Percentiles rank a stretch among this genome's conserved stretches.
These are phyloP conservation scores for Lepidurus packardi DNA, from an alignment of 1,140 invertebrate species.

Conservation along the genomic window DNA sequence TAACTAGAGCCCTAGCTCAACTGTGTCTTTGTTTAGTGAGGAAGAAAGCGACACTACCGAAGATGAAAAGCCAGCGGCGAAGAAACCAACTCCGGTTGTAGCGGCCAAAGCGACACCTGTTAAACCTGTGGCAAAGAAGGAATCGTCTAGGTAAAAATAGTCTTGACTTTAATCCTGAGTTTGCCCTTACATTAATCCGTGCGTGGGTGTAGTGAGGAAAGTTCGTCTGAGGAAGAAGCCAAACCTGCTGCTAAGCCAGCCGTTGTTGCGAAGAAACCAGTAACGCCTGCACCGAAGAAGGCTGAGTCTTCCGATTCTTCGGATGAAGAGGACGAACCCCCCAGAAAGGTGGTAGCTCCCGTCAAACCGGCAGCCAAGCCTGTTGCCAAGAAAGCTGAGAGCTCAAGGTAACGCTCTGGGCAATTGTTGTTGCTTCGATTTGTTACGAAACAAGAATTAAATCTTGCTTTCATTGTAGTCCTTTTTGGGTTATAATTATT, in stretches of 20 bases:
- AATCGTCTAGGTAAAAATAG: conserved; percentile 28
- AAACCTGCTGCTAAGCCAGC: conserved; percentile 23
- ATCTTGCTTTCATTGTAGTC: no score
- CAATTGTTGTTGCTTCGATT: neutral
- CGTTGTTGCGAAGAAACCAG: conserved; percentile 25
- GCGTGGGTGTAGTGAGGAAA: neutral
- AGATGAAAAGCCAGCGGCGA: conserved; percentile 31
- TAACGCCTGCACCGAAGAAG: conserved; percentile 31
- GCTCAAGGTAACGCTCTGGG: neutral
- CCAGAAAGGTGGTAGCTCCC: conserved; percentile 3
- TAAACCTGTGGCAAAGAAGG: conserved; percentile 30
- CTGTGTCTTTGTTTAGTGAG: neutral
- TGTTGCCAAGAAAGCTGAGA: conserved; percentile 35
- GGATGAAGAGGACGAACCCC: conserved; percentile 36
- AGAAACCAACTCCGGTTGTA: conserved; percentile 27
- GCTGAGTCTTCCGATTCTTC: conserved; percentile 35
- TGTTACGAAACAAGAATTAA: no score
- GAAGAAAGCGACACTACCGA: conserved; percentile 33
- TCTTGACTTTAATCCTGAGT: neutral
- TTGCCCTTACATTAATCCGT: neutral
- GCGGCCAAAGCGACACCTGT: conserved; percentile 23
- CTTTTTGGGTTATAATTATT: no score
- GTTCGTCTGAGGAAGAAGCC: conserved; percentile 31
- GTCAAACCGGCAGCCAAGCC: conserved; percentile 30
- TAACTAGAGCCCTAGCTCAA: conserved; percentile 5